These are phyloP conservation scores for Dinothrombium tinctorium DNA, from an alignment of 1,140 invertebrate species.

Conservation along the genomic window DNA sequence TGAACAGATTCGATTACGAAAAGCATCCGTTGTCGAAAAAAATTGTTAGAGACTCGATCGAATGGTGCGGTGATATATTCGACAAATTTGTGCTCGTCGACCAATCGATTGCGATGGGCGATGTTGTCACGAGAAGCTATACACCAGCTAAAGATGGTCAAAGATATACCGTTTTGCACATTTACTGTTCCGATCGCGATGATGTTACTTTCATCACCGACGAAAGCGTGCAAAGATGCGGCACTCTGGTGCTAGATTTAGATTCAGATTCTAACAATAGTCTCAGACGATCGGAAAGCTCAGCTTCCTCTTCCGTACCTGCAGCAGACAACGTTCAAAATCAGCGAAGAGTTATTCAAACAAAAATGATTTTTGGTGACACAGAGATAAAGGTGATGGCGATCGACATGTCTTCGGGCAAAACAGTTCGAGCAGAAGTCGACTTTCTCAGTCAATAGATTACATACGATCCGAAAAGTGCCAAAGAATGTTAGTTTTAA, in stretches of 20 bases:
- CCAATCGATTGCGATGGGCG: slow-evolving; percentile 27
- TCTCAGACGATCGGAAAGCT: background rate
- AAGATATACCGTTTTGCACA: slow-evolving; percentile 27
- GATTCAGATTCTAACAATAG: slow-evolving; percentile 1
- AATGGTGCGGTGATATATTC: slow-evolving; percentile 34
- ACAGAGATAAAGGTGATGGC: slow-evolving; percentile 32
- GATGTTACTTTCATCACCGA: slow-evolving; percentile 30
- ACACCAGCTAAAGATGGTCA: slow-evolving; percentile 29
- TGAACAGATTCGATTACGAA: slow-evolving; percentile 27
- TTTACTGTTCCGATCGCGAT: slow-evolving; percentile 27
- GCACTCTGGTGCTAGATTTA: slow-evolving; percentile 27
- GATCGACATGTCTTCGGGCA: slow-evolving; percentile 27
- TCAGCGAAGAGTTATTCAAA: slow-evolving; percentile 25
- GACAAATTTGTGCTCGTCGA: slow-evolving; percentile 30
- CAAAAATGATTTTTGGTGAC: slow-evolving; percentile 32
- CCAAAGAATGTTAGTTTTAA: too few relatives aligned
- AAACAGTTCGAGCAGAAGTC: slow-evolving; percentile 25
- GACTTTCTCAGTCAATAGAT: slow-evolving; percentile 22
- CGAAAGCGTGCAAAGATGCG: slow-evolving; percentile 26
- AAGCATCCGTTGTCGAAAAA: slow-evolving; percentile 29
- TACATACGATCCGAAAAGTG: too few relatives aligned
- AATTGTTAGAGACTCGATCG: slow-evolving; percentile 24
- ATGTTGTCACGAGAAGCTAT: slow-evolving; percentile 28
- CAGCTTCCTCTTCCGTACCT: background rate
- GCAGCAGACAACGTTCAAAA: background rate